Conservation (phyloP, 2,888 invertebrate species). For the Drosophila siamana region DNA sequence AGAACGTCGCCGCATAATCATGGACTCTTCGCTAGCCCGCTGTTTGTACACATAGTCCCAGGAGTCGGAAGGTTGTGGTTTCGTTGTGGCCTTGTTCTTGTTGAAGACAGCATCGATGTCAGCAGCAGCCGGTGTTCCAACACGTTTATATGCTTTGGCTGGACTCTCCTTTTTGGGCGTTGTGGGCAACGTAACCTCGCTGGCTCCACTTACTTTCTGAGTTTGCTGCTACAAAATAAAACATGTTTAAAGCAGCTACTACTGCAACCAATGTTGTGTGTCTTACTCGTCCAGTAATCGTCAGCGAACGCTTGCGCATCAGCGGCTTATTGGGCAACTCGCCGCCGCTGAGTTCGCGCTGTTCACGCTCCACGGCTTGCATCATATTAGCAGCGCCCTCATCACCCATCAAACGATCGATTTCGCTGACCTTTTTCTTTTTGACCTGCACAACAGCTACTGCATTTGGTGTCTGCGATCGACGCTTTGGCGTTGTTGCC, state of each 20-base stretch:
- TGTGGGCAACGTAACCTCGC: constrained; percentile 26
- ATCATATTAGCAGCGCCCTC: constrained; percentile 95
- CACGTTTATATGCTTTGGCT: constrained; percentile 47
- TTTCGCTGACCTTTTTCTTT: constrained; percentile 89
- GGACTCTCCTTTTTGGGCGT: constrained; percentile 60
- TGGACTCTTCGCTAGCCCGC: constrained; percentile 89
- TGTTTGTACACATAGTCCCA: constrained; percentile 88
- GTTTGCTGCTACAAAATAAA: not conserved
- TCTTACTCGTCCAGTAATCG: constrained; percentile 73
- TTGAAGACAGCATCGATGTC: constrained; percentile 38
- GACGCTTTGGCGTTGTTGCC: constrained; percentile 60
- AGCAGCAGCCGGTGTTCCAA: constrained; percentile 3
- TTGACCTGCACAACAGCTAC: constrained; percentile 45
- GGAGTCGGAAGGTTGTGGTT: constrained; percentile 82
- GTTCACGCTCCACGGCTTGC: constrained; percentile 89
- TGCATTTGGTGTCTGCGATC: constrained; percentile 75
- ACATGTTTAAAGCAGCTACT: not conserved
- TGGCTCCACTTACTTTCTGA: constrained; percentile 4
- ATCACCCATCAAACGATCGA: constrained; percentile 92
- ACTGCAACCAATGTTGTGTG: no score
- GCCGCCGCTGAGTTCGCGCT: constrained; percentile 71
- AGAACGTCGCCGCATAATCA: constrained; percentile 93
- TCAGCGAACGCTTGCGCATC: constrained; percentile 82
- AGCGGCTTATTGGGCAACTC: constrained; percentile 70
- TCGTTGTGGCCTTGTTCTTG: constrained; percentile 34